Conservation (phyloP, 2,797 vertebrate species). For the Sebastes aleutianus region DNA sequence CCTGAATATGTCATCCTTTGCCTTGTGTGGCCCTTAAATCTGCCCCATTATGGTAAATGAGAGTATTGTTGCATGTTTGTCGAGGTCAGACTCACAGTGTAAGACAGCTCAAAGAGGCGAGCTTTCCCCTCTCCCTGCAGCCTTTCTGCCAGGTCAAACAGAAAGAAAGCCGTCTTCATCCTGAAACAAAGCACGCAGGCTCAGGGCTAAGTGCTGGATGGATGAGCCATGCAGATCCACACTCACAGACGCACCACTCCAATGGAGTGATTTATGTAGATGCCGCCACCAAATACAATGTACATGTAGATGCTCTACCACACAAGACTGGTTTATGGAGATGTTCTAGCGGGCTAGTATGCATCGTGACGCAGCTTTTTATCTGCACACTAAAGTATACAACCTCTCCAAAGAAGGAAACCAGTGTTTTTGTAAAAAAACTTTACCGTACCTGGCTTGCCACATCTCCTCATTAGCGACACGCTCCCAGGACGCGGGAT, state of each 20-base stretch:
- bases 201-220: constrained; percentile 76
- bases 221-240: constrained; percentile 74
- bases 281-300: constrained; percentile 69
- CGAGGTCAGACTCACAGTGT: constrained; percentile 78
- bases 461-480: constrained; percentile 99
- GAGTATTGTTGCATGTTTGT: constrained; percentile 23
- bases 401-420: constrained; percentile 11
- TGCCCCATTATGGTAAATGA: constrained; percentile 20
- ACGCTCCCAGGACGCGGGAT: constrained; percentile 91
- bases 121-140: constrained; percentile 74
- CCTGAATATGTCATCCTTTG: constrained; percentile 6
- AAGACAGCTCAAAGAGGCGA: constrained; percentile 83
- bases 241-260: constrained; percentile 70
- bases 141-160: constrained; percentile 92
- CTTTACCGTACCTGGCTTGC: constrained; percentile 91
- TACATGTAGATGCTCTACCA: constrained; percentile 75
- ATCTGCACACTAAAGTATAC: constrained; percentile 46
- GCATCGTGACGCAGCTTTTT: constrained; percentile 68
- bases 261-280: constrained; percentile 81
- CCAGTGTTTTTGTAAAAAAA: not conserved
- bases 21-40: constrained; percentile 35
- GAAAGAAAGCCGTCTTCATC: constrained; percentile 98
- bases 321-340: constrained; percentile 80
- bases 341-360: constrained; percentile 55
- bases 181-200: constrained; percentile 81